Evolutionary conservation across 2,113 vertebrate species (phyloP), one percentile per base, ranked within the genome.

Genomic region (Actinemys pallida): DNA sequence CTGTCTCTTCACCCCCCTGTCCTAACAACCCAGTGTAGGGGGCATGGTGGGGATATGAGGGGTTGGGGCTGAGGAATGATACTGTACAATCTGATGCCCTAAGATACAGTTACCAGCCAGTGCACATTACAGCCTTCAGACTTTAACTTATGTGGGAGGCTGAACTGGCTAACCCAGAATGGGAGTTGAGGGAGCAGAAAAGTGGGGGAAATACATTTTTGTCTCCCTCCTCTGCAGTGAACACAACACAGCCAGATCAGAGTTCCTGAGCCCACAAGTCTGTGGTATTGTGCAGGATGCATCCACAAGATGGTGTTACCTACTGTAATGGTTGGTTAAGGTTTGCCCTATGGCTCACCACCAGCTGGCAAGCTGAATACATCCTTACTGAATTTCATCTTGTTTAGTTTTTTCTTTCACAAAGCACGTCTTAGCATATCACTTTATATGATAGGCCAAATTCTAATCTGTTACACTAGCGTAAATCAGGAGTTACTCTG

Each of bases 341-440:
- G 19, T 79, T 62, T 82, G 88, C 93, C 88, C 35, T 65, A 39
- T 52, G 80, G 53, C 78, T 88, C 72, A 6, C 50, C 4, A 22
- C 24, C 79, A 80, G 42, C 87, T 87, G 91, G 45, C 27, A 47
- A n/a, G 56, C 92, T 75, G 75, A 89, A 69, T 52, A 52, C 81
- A 56, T 57, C 86, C 86, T 57, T 14, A 47, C 10, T 16, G 80
- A 81, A 59, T 92, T 95, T 91, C 84, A 83, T 39, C 89, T 84
- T 54, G 83, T 81, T 81, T 82, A 91, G 87, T 35, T 39, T 53
- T 75, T 87, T n/a, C 89, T 80, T 92, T 86, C 92, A 42, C 11
- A 45, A 56, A 85, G 57, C 24, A 35, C 72, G 12, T 53, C 88
- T 93, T 91, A 96, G 86, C 90, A 94, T 90, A 94, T 90, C 50